These are phyloP conservation scores for Gobio occitaniae DNA, from an alignment of 2,797 vertebrate genomes.

Conservation along the genomic window DNA sequence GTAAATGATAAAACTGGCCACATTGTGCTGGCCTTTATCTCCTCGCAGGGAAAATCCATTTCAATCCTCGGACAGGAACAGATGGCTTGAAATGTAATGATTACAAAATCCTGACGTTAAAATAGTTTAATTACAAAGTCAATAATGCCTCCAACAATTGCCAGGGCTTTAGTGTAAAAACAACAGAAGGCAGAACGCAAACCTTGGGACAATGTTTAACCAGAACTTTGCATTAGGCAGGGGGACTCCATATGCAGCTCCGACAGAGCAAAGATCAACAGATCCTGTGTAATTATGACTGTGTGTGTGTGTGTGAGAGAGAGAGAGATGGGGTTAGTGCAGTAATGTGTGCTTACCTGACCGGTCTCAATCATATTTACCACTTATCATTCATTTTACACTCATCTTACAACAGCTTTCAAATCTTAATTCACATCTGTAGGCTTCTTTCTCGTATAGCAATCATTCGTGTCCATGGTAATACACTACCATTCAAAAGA, in stretches of 20 bases:
- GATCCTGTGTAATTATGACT: constrained; percentile 63
- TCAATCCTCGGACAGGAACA: constrained; percentile 83
- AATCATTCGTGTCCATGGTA: neutral
- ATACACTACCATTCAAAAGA: neutral
- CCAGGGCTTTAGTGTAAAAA: constrained; percentile 93
- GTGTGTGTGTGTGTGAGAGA: neutral
- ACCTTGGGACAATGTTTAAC: constrained; percentile 99
- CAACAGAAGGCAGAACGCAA: constrained; percentile 98
- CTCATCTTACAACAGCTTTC: neutral
- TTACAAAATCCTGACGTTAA: constrained; percentile 98
- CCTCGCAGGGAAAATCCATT: constrained; percentile 78
- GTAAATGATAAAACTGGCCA: constrained; percentile 58
- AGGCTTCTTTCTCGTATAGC: neutral
- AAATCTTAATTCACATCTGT: constrained; percentile 5
- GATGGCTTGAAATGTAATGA: constrained; percentile 97
- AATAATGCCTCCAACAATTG: constrained; percentile 96
- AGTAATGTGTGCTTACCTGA: constrained; percentile 37
- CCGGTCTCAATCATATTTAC: constrained; percentile 31
- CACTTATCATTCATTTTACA: neutral
- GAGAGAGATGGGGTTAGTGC: constrained; percentile 26
- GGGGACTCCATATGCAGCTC: constrained; percentile 74
- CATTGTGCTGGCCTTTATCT: constrained; percentile 72
- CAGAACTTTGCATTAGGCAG: constrained; percentile 92
- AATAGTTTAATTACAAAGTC: constrained; percentile 99
- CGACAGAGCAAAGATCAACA: constrained; percentile 76